Evolutionary conservation across 2,888 invertebrate genomes (phyloP).

Genomic region (Cryptus viduatorius): DNA sequence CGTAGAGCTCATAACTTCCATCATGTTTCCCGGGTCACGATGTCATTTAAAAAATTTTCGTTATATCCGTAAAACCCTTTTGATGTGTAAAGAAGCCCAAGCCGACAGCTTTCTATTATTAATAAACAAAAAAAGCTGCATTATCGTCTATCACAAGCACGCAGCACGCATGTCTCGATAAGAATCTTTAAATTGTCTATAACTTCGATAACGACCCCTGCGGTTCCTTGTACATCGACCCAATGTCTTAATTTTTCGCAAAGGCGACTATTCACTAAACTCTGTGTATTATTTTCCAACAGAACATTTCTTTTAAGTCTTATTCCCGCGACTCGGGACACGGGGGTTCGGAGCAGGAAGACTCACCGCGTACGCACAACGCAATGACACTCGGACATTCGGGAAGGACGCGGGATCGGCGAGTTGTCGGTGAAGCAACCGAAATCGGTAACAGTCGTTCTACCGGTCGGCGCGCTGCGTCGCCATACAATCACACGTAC

Average conservation of each 20-base stretch:
- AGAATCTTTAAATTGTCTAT: neutral
- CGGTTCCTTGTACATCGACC: neutral
- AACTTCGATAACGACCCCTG: neutral
- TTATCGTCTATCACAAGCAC: too few species aligned
- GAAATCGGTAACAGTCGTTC: constrained; percentile 85
- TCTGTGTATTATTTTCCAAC: constrained; percentile 76
- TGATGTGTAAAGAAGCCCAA: too few species aligned
- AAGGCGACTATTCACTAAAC: neutral
- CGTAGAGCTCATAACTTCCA: too few species aligned
- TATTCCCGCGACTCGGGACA: constrained; percentile 89
- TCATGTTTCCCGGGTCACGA: too few species aligned
- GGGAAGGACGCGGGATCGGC: constrained; percentile 75
- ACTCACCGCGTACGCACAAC: constrained; percentile 88
- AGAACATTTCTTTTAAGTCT: constrained; percentile 95
- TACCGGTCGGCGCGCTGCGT: constrained; percentile 85
- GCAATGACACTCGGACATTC: constrained; percentile 83
- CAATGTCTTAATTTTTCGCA: neutral
- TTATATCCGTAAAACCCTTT: too few species aligned
- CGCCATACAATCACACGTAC: constrained; percentile 91
- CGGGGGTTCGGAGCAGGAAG: constrained; percentile 89
- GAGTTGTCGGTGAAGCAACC: constrained; percentile 81
- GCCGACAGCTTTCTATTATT: too few species aligned
- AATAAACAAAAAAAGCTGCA: too few species aligned
- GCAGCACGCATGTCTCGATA: neutral
- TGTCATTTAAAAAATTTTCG: too few species aligned